Evolutionary conservation across 2,113 vertebrate species (phyloP), one percentile per base, ranked within the genome.

Genomic region (Electrona antarctica): DNA sequence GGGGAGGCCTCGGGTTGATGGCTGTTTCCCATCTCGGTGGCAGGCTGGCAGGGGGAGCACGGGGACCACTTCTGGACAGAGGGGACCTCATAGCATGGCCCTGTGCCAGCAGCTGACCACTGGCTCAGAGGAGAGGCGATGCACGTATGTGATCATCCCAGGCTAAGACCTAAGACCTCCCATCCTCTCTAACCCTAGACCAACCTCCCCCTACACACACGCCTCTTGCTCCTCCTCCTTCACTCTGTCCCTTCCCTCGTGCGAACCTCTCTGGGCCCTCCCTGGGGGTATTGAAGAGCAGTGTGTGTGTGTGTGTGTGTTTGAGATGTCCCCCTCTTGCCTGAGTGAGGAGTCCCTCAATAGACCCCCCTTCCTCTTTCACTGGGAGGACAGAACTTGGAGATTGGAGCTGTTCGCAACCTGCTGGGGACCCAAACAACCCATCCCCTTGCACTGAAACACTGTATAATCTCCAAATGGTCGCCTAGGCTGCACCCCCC

Each of bases 91-190:
- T 92, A 90, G 91, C 91, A 93, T n/a, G 87, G 90, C 85, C 85
- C 83, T 86, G 88, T 90, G 83, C 87, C 93, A 93, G 92, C 94
- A 95, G 69, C 91, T 91, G 79, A 94, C 91, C 91, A 87, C 91
- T 0, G 92, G 92, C 60, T 92, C 91, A 1, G 89, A 67, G 21
- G 91, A 91, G 89, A 96, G 89, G 89, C 93, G 94, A 67, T 87
- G 94, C 82, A 93, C 90, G 79, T 94, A 94, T 89, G 94, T 91
- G 77, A 94, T 94, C 94, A 95, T 96, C 90, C 85, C 89, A 2
- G 5, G 74, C 64, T 87, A 78, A 83, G 76, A 87, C 81, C 85
- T 85, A 69, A 78, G 45, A 72, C 80, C 65, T 41, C 76, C 51
- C 57, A 21, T 60, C 73, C 66, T 10, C 69, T 41, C 33, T 41